These are phyloP conservation scores for Campoplex capitator DNA, from an alignment of 2,888 invertebrate species.

Conservation along the genomic window DNA sequence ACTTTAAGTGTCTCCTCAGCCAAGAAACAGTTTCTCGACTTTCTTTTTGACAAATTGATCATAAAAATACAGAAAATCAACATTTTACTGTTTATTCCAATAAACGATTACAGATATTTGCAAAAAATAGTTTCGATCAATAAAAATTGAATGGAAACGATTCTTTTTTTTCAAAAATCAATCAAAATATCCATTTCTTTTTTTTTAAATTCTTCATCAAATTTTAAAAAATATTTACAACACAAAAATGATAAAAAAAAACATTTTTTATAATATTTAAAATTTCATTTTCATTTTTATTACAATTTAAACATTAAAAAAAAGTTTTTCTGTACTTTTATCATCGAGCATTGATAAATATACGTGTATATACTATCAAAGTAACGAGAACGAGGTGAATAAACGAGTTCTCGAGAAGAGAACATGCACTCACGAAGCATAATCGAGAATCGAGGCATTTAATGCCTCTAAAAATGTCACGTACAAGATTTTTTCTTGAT, in stretches of 20 bases:
- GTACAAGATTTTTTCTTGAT: conserved; percentile 2
- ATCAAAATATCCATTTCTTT: neutral
- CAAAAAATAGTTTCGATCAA: neutral
- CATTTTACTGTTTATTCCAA: neutral
- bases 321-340: neutral
- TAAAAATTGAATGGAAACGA: neutral
- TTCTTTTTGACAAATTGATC: neutral
- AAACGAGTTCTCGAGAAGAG: conserved; percentile 21
- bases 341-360: neutral
- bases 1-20: neutral
- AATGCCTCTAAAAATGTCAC: conserved; percentile 7
- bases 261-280: neutral
- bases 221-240: too few species aligned
- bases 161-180: neutral
- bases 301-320: neutral
- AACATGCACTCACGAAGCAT: conserved; percentile 5
- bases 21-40: neutral
- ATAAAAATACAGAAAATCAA: neutral
- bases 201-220: neutral
- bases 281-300: neutral
- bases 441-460: conserved; percentile 28
- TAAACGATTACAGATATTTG: neutral
- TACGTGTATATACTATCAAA: neutral
- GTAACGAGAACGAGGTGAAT: conserved; percentile 8
- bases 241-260: neutral